Conservation (phyloP, 2,888 invertebrate species). For the Phorcus lineatus region DNA sequence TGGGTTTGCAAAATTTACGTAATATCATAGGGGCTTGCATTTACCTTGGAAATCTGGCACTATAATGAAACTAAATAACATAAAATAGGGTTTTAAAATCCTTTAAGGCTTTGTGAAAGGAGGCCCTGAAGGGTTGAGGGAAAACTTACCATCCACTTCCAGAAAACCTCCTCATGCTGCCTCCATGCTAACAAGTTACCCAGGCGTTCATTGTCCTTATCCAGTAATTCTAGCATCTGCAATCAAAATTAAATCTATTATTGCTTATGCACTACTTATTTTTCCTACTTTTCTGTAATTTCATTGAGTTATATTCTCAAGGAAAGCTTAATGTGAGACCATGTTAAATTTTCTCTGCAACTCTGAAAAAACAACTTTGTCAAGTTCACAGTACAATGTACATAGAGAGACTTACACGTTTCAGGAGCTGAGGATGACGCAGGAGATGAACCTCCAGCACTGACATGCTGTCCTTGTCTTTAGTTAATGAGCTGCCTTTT, state of each 20-base stretch:
- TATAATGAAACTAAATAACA: too few relatives aligned
- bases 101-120: too few relatives aligned
- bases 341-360: not conserved
- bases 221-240: constrained; percentile 61
- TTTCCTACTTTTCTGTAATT: too few relatives aligned
- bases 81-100: too few relatives aligned
- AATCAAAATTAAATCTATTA: not conserved
- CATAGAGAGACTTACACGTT: constrained; percentile 13
- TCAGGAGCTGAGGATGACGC: constrained; percentile 66
- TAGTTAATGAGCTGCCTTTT: constrained; percentile 50
- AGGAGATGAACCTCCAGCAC: constrained; percentile 66
- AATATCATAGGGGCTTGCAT: too few relatives aligned
- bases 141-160: constrained; percentile 73
- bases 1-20: too few relatives aligned
- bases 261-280: too few relatives aligned
- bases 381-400: too few relatives aligned
- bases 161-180: constrained; percentile 69
- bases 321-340: not conserved
- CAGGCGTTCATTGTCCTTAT: constrained; percentile 68
- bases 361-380: too few relatives aligned
- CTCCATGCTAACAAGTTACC: constrained; percentile 69
- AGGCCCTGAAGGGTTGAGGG: not conserved
- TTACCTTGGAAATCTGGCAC: too few relatives aligned
- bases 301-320: too few relatives aligned
- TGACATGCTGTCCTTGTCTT: constrained; percentile 63